Evolutionary conservation across 2,113 vertebrate genomes (phyloP), one percentile per base, ranked within the genome.

Genomic region (Trachemys scripta): DNA sequence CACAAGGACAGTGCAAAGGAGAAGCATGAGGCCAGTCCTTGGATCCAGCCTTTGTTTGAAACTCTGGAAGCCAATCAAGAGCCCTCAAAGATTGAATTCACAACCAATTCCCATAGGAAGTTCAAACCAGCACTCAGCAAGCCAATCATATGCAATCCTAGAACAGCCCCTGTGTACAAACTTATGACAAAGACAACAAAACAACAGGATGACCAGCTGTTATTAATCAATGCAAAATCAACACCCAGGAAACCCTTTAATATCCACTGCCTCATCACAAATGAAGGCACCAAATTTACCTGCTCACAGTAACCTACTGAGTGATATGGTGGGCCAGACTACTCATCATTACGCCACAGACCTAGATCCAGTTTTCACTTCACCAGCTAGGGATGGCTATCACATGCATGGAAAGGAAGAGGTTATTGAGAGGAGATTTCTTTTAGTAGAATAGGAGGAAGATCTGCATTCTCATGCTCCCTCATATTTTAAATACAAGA

Each of bases 381-480:
- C 45, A 85, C 4, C 16, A 78, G 1, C 22, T 42, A 50, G 47
- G 82, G 75, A 27, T 0, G 1, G 0, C 27, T 92, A 5, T 27
- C 87, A 5, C 57, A 78, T 69, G 27, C 5, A 47, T 2, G 0
- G 1, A 85, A 20, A 10, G 29, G 2, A 51, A 14, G 0, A 84
- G 17, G 57, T 5, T 1, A 31, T 4, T 65, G 31, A 19, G 69
- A 85, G 0, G 1, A 45, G 0, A 0, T 42, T 11, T 2, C 35
- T 90, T 88, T 49, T 50, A 59, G 47, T 12, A 84, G 53, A 72
- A 19, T 9, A 62, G 80, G 7, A 47, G 6, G 1, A 84, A 2
- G n/a, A 5, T 35, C 22, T 75, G 69, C 38, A 22, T 24, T 75
- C 69, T 24, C 5, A 17, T 45, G 25, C 57, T 82, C 6, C 1